Base-by-base conservation (phyloP, 2,113 vertebrate genomes). In the Rissa tridactyla region DNA sequence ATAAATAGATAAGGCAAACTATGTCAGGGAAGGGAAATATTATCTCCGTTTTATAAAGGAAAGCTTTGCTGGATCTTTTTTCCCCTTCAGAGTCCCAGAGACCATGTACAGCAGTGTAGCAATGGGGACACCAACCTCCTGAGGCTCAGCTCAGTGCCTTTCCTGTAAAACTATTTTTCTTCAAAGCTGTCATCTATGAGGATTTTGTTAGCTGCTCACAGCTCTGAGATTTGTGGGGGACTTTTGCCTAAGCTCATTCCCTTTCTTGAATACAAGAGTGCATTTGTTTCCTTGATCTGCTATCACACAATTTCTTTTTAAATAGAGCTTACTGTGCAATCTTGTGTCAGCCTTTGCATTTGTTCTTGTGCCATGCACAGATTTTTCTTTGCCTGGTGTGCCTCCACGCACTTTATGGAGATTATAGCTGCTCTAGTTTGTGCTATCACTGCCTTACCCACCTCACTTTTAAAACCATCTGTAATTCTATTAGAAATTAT, bases 211-310 rank as follows among this genome's bases (percentile, higher is more conserved):
- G 84, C 81, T 90, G 34, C 71, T 96, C 60, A 64, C 66, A 83
- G 60, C 52, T 83, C 84, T 85, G 55, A 96, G 88, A 92, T 91
- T 95, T 89, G 68, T 26, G 77, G 60, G 64, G 70, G 62, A 80
- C 82, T 96, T 92, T 66, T 79, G 36, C 54, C 46, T 96, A 94
- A 95, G 66, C 81, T 85, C 42, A 61, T 92, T 94, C 84, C 81
- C 77, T 94, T 92, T 92, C 86, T 90, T 66, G 57, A 93, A 66
- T 54, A 82, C 47, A 92, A 85, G 61, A 57, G 17, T 91, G 68
- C 72, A 79, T 96, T 97, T 97, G 40, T 95, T 94, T 96, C 86
- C 95, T 92, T 97, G 88, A 94, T 97, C 70, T 91, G 44, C 69
- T 90, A 96, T 90, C 91, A 90, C 57, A 82, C 6, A 71, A 72